phyloP scores from a whole-genome alignment of 2,888 invertebrate genomes.

The Ormyrus rosae region DNA sequence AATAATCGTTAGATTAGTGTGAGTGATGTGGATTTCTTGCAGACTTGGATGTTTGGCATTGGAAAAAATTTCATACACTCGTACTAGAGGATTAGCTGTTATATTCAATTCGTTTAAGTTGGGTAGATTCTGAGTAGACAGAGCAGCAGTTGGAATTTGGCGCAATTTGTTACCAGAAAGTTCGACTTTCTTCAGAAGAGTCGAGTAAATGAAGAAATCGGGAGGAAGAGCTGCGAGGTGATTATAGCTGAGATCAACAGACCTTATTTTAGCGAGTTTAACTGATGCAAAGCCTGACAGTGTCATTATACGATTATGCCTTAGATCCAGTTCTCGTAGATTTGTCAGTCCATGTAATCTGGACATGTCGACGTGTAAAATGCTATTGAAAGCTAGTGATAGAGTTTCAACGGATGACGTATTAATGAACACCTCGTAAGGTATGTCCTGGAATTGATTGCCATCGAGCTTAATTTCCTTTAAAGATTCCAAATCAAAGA shows the following conservation, averaged over 20 bases:
- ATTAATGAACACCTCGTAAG: conserved; percentile 87
- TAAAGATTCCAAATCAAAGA: conserved; percentile 84
- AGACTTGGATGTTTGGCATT: conserved; percentile 84
- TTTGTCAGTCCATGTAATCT: conserved; percentile 86
- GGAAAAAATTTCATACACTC: conserved; percentile 84
- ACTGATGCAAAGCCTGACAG: conserved; percentile 87
- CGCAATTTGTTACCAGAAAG: conserved; percentile 87
- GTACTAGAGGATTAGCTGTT: conserved; percentile 87
- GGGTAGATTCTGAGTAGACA: conserved; percentile 85
- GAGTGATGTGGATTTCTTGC: conserved; percentile 88
- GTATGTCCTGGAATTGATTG: conserved; percentile 86
- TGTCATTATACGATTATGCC: conserved; percentile 85
- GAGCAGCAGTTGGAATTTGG: conserved; percentile 86
- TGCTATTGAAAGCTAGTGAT: conserved; percentile 82
- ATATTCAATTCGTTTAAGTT: conserved; percentile 87
- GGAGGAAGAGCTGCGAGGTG: conserved; percentile 85
- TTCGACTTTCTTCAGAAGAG: conserved; percentile 85
- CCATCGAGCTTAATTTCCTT: conserved; percentile 86
- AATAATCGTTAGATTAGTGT: conserved; percentile 88
- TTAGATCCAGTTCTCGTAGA: conserved; percentile 85
- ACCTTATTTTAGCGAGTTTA: conserved; percentile 84
- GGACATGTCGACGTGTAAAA: conserved; percentile 85
- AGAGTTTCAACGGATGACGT: conserved; percentile 85
- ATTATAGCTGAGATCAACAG: conserved; percentile 87
- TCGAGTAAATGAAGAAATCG: conserved; percentile 87